Evolutionary conservation across 2,888 invertebrate species (phyloP).

Genomic region (Pogonocherus hispidulus): DNA sequence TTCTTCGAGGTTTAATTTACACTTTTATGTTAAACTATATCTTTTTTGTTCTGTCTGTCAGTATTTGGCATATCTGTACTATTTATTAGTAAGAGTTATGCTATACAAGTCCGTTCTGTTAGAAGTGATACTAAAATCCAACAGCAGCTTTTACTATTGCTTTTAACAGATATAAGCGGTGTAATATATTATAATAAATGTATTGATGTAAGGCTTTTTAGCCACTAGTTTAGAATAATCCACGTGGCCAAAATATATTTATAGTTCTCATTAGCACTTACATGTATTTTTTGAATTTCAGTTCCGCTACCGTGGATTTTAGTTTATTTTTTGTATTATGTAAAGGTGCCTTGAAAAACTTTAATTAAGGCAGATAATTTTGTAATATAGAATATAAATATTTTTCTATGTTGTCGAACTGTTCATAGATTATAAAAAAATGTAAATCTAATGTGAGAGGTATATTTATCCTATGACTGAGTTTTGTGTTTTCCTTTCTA

Average conservation of each 20-base stretch:
- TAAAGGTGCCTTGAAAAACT: slow-evolving; percentile 70
- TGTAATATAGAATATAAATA: slow-evolving; percentile 78
- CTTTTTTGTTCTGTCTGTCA: slow-evolving; percentile 9
- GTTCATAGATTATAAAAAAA: slow-evolving; percentile 64
- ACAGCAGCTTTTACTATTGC: neutral
- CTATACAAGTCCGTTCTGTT: slow-evolving; percentile 42
- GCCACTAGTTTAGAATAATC: slow-evolving; percentile 66
- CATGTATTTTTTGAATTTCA: slow-evolving; percentile 37
- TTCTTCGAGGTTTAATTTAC: slow-evolving; percentile 30
- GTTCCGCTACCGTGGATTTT: slow-evolving; percentile 58
- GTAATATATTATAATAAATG: slow-evolving; percentile 61
- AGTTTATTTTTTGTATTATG: slow-evolving; percentile 60
- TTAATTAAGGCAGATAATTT: slow-evolving; percentile 79
- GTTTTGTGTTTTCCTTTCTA: slow-evolving; percentile 59
- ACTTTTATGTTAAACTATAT: slow-evolving; percentile 6
- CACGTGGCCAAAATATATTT: slow-evolving; percentile 66
- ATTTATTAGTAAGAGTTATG: slow-evolving; percentile 54
- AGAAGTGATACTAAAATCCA: neutral
- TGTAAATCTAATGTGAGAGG: slow-evolving; percentile 65
- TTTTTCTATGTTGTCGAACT: slow-evolving; percentile 78
- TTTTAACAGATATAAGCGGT: slow-evolving; percentile 5
- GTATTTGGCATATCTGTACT: slow-evolving; percentile 59
- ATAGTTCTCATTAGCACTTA: slow-evolving; percentile 53
- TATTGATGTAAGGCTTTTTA: slow-evolving; percentile 68
- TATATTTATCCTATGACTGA: slow-evolving; percentile 66